A percentile compares a stretch with the other conserved stretches of the same genome.
Evolutionary conservation across 2,888 invertebrate genomes (phyloP).

Genomic region (Agonopterix subpropinquella): DNA sequence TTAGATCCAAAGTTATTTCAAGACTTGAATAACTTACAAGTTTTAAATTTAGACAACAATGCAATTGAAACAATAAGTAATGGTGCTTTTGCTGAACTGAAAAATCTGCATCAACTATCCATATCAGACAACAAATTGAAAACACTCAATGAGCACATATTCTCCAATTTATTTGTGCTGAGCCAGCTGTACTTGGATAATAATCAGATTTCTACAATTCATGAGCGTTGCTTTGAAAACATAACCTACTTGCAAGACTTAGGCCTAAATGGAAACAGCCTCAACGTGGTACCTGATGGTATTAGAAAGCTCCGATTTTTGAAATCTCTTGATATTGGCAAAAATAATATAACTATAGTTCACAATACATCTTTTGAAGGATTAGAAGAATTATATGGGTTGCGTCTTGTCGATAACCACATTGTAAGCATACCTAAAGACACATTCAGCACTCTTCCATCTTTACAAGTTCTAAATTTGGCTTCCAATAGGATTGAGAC

Average conservation of each 20-base stretch:
- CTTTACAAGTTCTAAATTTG: constrained; percentile 85
- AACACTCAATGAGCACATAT: constrained; percentile 79
- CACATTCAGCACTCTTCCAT: constrained; percentile 82
- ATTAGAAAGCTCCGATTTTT: constrained; percentile 80
- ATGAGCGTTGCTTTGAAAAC: constrained; percentile 83
- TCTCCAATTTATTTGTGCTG: constrained; percentile 83
- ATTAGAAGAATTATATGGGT: constrained; percentile 82
- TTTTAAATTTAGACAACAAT: constrained; percentile 84
- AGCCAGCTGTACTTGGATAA: constrained; percentile 84
- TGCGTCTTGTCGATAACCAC: constrained; percentile 87
- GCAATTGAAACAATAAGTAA: constrained; percentile 81
- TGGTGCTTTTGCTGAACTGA: constrained; percentile 83
- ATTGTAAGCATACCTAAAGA: constrained; percentile 83
- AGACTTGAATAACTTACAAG: constrained; percentile 83
- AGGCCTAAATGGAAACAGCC: constrained; percentile 82
- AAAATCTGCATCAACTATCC: constrained; percentile 84
- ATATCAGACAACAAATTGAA: constrained; percentile 82
- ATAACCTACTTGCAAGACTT: constrained; percentile 86
- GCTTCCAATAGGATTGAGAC: constrained; percentile 85
- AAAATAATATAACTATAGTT: constrained; percentile 84
- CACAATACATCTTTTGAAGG: constrained; percentile 85
- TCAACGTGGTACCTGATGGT: constrained; percentile 80
- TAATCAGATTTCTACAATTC: constrained; percentile 80
- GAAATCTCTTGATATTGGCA: constrained; percentile 86
- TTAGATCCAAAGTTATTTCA: constrained; percentile 84